Percentiles rank a stretch among this genome's conserved stretches.
Conservation (phyloP, 2,888 invertebrate genomes). For the Torymus auratus region DNA sequence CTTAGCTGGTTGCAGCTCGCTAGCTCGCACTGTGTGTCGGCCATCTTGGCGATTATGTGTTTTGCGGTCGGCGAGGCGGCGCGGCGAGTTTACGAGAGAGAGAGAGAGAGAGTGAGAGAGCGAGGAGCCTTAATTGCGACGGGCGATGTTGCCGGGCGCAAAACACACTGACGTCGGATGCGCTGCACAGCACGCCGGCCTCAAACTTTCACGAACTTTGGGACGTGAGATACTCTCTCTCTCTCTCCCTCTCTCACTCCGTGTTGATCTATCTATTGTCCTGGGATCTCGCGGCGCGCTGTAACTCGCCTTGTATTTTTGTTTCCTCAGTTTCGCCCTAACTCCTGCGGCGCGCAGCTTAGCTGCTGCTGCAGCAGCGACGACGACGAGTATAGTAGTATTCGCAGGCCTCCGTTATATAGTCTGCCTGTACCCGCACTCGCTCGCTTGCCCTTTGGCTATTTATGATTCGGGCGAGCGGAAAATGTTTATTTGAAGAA, state of each 20-base stretch:
- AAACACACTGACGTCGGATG: conserved; percentile 25
- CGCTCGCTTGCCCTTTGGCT: background rate
- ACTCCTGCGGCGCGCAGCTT: background rate
- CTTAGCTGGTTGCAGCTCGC: no score
- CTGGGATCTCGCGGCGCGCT: conserved; percentile 1
- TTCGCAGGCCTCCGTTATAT: no score
- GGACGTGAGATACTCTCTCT: conserved; percentile 1
- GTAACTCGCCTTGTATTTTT: conserved; percentile 36
- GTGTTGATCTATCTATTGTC: conserved; percentile 51
- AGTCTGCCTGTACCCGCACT: no score
- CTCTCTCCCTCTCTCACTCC: background rate
- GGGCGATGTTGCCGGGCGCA: conserved; percentile 10
- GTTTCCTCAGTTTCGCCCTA: conserved; percentile 14
- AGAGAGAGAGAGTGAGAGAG: conserved; percentile 7
- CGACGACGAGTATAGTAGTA: no score
- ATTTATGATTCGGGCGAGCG: conserved; percentile 9
- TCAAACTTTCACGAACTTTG: conserved; percentile 33
- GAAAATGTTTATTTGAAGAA: conserved; percentile 14
- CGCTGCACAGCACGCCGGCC: no score
- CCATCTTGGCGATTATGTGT: conserved; percentile 57
- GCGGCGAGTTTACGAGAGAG: conserved; percentile 20
- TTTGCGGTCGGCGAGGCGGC: conserved; percentile 42
- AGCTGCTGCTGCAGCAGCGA: no score
- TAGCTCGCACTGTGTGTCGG: conserved; percentile 5
- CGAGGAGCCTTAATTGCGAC: conserved; percentile 49